Evolutionary conservation across 2,888 invertebrate genomes (phyloP), one percentile per base, ranked within the genome.

Genomic region (Sinhomidia bicolor): DNA sequence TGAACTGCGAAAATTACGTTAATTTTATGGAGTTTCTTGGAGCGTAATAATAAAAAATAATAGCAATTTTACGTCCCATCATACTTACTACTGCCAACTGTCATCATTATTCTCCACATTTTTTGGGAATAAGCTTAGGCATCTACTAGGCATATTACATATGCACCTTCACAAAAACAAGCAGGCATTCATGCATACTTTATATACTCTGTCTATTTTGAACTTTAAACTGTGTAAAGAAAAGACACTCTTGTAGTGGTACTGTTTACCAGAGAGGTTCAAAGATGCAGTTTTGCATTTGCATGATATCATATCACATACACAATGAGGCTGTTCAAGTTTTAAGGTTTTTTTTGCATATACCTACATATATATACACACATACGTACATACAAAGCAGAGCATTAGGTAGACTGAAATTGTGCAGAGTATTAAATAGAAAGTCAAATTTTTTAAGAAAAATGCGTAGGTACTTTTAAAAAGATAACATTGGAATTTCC

Each of bases 1-100:
- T 65, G 62, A 65, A 65, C 62, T 65, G 62, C 62, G 32, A 65
- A 65, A 65, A 65, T 65, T 65, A 65, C 62, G 6, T 32, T 65
- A n/a, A 14, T 29, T 10, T 65, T 65, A 65, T 32, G 62, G 32
- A 65, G 62, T 29, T 65, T 32, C 32, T 65, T 65, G 62, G 62
- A 65, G 62, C 32, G 32, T 32, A 29, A n/a, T 65, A n/a, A 32
- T 29, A 29, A 29, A 23, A 23, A 60, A 54, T 23, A 23, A 23
- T 60, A 60, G 26, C 14, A 29, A 65, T 65, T 14, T 32, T 10
- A 29, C 62, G 29, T 29, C 14, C 32, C 62, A 29, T 14, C 14
- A 3, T 65, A 14, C 29, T 17, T n/a, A n/a, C n/a, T n/a, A n/a
- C n/a, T n/a, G n/a, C n/a, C n/a, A n/a, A n/a, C n/a, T n/a, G 0